These are phyloP conservation scores for Thripadectes ignobilis DNA, from an alignment of 2,797 vertebrate genomes.

Conservation along the genomic window DNA sequence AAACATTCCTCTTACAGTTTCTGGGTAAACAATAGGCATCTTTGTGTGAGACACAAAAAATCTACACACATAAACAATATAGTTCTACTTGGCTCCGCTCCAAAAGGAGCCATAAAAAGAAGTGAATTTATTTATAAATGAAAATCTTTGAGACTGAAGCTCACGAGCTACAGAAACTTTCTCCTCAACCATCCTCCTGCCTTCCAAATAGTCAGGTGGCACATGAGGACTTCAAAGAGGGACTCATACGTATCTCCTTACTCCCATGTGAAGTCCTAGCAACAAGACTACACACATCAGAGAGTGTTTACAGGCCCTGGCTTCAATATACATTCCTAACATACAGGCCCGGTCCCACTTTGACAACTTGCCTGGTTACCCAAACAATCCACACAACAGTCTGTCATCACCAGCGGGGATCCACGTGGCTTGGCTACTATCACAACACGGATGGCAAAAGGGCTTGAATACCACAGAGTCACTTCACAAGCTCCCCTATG, in stretches of 20 bases:
- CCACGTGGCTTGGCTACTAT: not conserved
- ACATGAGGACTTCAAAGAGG: not conserved
- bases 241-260: fast-evolving
- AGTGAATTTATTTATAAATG: not conserved
- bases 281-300: not conserved
- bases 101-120: not conserved
- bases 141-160: not conserved
- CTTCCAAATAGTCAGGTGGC: not conserved
- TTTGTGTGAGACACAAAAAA: not conserved
- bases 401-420: not conserved
- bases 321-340: conserved; percentile 25
- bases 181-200: not conserved
- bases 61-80: not conserved
- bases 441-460: not conserved
- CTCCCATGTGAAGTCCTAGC: conserved; percentile 8
- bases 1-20: conserved; percentile 16
- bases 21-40: conserved; percentile 26
- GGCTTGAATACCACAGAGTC: not conserved
- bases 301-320: conserved; percentile 7
- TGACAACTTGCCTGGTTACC: conserved; percentile 32
- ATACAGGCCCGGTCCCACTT: not conserved
- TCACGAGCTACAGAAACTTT: not conserved
- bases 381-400: not conserved
- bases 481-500: not conserved
- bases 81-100: not conserved